These are phyloP conservation scores for Solea solea DNA, from an alignment of 2,113 vertebrate species.

Conservation along the genomic window DNA sequence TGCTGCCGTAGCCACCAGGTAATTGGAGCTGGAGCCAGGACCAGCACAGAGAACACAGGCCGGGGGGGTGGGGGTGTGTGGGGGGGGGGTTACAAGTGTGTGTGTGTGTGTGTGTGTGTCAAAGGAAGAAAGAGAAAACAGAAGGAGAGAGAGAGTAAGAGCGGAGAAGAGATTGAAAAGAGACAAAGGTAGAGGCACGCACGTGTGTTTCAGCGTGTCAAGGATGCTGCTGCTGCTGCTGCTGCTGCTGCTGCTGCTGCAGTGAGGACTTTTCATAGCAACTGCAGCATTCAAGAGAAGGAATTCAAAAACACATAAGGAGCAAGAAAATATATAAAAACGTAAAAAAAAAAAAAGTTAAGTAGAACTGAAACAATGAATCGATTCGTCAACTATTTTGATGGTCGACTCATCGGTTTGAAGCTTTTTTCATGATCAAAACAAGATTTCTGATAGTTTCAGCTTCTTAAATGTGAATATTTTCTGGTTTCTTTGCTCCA, in stretches of 20 bases:
- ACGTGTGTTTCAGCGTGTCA: conserved; percentile 34
- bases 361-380: too few species aligned
- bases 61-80: conserved; percentile 70
- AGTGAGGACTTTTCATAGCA: conserved; percentile 71
- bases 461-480: too few species aligned
- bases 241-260: conserved; percentile 61
- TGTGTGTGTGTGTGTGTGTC: conserved; percentile 14
- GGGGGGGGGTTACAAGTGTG: conserved; percentile 40
- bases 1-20: conserved; percentile 74
- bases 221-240: conserved; percentile 34
- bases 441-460: too few species aligned
- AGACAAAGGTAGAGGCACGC: conserved; percentile 25
- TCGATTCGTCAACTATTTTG: too few species aligned
- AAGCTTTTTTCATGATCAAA: too few species aligned
- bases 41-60: conserved; percentile 81
- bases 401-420: too few species aligned
- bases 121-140: conserved; percentile 29
- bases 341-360: neutral
- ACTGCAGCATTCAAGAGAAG: conserved; percentile 77
- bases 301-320: conserved; percentile 61
- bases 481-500: too few species aligned
- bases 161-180: neutral
- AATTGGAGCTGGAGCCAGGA: conserved; percentile 87
- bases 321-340: conserved; percentile 15
- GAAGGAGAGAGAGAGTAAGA: neutral